Evolutionary conservation across 2,797 vertebrate species (phyloP).

Genomic region (Neosilurus hyrtlii): DNA sequence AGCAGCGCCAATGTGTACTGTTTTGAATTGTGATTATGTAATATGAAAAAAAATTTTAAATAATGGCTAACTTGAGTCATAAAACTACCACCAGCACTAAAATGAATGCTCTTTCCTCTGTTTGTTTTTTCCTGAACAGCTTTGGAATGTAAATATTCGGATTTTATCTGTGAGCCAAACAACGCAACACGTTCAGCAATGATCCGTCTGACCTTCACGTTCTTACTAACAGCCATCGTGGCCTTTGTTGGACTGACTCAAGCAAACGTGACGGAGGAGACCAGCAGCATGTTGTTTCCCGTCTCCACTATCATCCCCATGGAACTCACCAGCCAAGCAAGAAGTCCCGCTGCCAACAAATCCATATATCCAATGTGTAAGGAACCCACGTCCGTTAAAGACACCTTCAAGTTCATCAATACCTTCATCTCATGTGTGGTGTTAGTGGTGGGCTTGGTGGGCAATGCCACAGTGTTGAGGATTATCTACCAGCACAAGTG

Average conservation of each 20-base stretch:
- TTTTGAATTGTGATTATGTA: background rate
- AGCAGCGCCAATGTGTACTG: background rate
- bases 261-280: conserved; percentile 70
- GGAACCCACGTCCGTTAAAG: conserved; percentile 69
- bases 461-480: conserved; percentile 91
- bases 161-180: conserved; percentile 64
- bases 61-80: background rate
- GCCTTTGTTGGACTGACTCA: conserved; percentile 75
- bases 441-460: conserved; percentile 93
- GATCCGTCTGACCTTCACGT: conserved; percentile 71
- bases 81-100: background rate
- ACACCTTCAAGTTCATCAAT: conserved; percentile 91
- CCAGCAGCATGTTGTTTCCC: conserved; percentile 36
- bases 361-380: conserved; percentile 62
- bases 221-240: conserved; percentile 75
- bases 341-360: conserved; percentile 14
- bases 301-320: conserved; percentile 51
- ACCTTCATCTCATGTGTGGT: conserved; percentile 86
- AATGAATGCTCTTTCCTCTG: conserved; percentile 27
- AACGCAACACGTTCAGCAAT: conserved; percentile 68
- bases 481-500: conserved; percentile 99
- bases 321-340: conserved; percentile 49
- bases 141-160: conserved; percentile 54
- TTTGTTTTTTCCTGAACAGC: conserved; percentile 34
- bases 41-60: background rate